A percentile compares a stretch with the other conserved stretches of the same genome.
phyloP scores from a whole-genome alignment of 2,113 vertebrate genomes.

The Alligator sinensis region DNA sequence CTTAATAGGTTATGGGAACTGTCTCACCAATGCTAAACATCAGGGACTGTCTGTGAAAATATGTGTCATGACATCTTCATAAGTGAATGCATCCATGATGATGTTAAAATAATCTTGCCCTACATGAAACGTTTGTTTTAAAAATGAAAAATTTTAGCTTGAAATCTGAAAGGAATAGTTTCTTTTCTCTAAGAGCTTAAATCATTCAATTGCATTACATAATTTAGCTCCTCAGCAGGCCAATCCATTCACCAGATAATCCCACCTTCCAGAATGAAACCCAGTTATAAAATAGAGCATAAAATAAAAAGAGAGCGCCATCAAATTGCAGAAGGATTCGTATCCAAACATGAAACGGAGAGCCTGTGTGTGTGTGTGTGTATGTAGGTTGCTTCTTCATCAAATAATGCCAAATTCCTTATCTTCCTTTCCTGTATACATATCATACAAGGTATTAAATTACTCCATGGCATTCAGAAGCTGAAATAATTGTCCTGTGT shows the following conservation, averaged over 20 bases:
- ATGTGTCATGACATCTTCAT: not conserved
- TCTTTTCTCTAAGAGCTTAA: not conserved
- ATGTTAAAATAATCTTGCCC: too few species aligned
- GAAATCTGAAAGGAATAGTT: not conserved
- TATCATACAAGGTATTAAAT: not conserved
- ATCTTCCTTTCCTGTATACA: rapidly evolving
- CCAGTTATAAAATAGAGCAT: not conserved
- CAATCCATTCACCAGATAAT: not conserved
- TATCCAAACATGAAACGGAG: not conserved
- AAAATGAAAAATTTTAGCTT: not conserved
- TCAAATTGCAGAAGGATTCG: not conserved
- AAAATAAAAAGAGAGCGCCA: not conserved
- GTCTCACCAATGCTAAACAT: not conserved
- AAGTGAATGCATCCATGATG: not conserved
- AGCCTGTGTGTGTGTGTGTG: not conserved
- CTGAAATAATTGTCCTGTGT: not conserved
- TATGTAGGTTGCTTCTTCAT: not conserved
- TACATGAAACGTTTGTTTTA: too few species aligned
- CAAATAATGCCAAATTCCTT: not conserved
- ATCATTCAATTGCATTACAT: not conserved
- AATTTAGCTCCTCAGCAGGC: rapidly evolving
- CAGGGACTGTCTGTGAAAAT: not conserved
- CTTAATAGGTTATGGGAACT: not conserved
- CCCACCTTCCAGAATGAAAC: not conserved
- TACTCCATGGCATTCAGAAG: not conserved